phyloP scores from a whole-genome alignment of 2,888 invertebrate species.

The Drosophila ezoana region DNA sequence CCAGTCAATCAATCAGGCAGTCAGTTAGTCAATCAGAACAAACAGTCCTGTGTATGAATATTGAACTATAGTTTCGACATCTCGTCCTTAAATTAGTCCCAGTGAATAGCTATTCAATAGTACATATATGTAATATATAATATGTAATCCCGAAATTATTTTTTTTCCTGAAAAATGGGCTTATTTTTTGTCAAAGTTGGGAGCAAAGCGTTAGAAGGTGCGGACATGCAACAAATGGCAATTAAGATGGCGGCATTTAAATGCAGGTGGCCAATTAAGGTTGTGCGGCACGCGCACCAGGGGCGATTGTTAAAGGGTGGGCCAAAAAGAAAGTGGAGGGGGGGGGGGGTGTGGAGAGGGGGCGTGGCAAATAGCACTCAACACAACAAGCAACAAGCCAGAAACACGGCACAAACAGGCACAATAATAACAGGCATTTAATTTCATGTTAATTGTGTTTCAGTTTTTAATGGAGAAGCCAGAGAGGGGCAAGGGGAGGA shows the following conservation, averaged over 20 bases:
- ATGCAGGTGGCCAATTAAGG: conserved; percentile 41
- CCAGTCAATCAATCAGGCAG: no score
- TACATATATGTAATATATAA: no score
- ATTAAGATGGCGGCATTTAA: conserved; percentile 19
- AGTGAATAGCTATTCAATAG: no score
- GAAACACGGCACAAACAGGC: conserved; percentile 31
- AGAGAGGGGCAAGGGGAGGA: not conserved
- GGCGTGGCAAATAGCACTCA: conserved; percentile 17
- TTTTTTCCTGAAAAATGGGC: no score
- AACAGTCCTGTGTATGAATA: no score
- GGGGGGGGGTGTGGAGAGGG: not conserved
- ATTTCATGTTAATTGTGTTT: conserved; percentile 73
- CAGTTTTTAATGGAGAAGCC: not conserved
- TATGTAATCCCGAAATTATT: no score
- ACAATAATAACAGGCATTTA: conserved; percentile 69
- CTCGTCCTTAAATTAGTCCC: no score
- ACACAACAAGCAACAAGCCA: conserved; percentile 18
- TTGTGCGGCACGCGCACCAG: not conserved
- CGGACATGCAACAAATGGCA: conserved; percentile 41
- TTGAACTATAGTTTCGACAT: no score
- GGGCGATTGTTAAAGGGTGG: not conserved
- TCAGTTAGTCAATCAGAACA: no score
- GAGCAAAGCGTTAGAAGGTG: not conserved
- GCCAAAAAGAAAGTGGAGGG: not conserved
- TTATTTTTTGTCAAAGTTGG: not conserved